These are phyloP conservation scores for Oreochromis spilurus DNA, from an alignment of 2,113 vertebrate species.

Conservation along the genomic window DNA sequence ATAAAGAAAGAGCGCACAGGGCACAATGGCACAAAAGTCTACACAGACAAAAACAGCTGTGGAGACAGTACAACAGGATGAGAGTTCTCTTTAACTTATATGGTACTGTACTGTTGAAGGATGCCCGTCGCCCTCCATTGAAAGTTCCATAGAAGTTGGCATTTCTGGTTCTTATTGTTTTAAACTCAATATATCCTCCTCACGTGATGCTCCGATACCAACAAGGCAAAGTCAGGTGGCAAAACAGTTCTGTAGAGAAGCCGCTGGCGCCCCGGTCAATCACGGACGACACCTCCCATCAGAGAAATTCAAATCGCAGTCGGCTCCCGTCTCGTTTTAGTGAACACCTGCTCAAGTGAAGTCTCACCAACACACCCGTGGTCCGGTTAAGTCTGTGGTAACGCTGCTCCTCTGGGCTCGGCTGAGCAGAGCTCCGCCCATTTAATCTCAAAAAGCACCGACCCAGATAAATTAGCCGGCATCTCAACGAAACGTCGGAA, in stretches of 20 bases:
- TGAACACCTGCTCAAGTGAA: not conserved
- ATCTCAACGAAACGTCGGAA: not conserved
- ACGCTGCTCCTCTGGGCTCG: not conserved
- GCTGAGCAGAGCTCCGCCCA: not conserved
- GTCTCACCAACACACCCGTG: not conserved
- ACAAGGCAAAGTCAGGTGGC: slow-evolving; percentile 43
- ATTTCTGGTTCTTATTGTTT: slow-evolving; percentile 14
- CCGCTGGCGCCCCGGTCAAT: not conserved
- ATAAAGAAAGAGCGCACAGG: slow-evolving; percentile 42
- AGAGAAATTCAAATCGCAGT: slow-evolving; percentile 20
- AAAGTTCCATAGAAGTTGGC: slow-evolving; percentile 56
- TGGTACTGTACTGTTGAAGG: slow-evolving; percentile 50
- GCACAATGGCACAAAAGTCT: slow-evolving; percentile 69
- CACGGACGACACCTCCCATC: not conserved
- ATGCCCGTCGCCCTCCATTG: slow-evolving; percentile 29
- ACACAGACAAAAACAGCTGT: slow-evolving; percentile 67
- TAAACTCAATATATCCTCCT: slow-evolving; percentile 36
- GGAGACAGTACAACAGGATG: slow-evolving; percentile 59
- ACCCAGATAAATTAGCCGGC: not conserved
- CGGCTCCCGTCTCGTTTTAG: not conserved
- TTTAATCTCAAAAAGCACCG: slow-evolving; percentile 27
- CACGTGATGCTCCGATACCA: slow-evolving; percentile 15
- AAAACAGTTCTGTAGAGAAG: slow-evolving; percentile 28
- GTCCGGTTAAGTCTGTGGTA: not conserved
- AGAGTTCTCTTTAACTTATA: slow-evolving; percentile 63